phyloP scores from a whole-genome alignment of 2,888 invertebrate species.

The Dynastes maya region DNA sequence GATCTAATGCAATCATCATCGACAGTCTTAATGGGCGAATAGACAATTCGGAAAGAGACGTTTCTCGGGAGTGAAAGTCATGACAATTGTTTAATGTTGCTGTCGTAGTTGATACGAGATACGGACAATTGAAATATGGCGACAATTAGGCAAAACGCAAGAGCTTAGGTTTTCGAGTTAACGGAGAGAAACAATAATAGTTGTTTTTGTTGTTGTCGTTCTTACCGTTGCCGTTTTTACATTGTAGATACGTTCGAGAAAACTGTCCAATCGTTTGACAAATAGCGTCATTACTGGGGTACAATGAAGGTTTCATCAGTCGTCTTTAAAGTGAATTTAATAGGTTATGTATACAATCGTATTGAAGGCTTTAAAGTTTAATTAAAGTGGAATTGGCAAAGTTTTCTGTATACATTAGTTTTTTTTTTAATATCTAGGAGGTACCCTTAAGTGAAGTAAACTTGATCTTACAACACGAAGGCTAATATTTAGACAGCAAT shows the following conservation, averaged over 20 bases:
- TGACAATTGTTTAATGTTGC: slow-evolving; percentile 13
- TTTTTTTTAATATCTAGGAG: too few relatives aligned
- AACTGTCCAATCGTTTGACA: too few relatives aligned
- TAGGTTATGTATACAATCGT: too few relatives aligned
- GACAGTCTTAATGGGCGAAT: not conserved
- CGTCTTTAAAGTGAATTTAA: too few relatives aligned
- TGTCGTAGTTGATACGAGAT: slow-evolving; percentile 5
- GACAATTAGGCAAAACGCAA: slow-evolving; percentile 27
- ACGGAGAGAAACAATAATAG: not conserved
- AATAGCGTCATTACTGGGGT: too few relatives aligned
- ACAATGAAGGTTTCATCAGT: too few relatives aligned
- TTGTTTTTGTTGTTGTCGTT: not conserved
- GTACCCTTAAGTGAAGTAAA: too few relatives aligned
- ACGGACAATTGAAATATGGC: slow-evolving; percentile 14
- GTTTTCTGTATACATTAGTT: too few relatives aligned
- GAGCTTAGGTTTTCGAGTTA: slow-evolving; percentile 10
- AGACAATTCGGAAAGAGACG: slow-evolving; percentile 6
- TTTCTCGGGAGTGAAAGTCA: slow-evolving; percentile 22
- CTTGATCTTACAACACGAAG: too few relatives aligned
- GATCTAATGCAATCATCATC: not conserved
- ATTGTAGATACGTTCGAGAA: not conserved
- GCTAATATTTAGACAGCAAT: too few relatives aligned
- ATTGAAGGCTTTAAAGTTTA: too few relatives aligned
- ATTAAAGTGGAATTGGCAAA: too few relatives aligned
- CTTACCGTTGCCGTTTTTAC: not conserved